Conservation (phyloP, 2,888 invertebrate genomes). For the Lasius fuliginosus region DNA sequence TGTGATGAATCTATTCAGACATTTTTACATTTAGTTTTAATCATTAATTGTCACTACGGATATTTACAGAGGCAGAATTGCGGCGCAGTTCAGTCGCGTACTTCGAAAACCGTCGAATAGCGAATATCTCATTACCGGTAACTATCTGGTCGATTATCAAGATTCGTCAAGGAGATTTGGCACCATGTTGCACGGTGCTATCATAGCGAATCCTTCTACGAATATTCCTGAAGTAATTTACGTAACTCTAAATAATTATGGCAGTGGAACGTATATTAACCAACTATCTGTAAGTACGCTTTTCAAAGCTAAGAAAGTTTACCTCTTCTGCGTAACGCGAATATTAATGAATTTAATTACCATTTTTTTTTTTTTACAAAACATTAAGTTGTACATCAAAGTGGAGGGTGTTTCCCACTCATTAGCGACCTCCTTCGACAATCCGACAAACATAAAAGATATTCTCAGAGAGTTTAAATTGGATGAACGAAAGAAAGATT, state of each 20-base stretch:
- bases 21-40: not conserved
- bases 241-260: constrained; percentile 88
- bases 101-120: constrained; percentile 88
- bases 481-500: constrained; percentile 85
- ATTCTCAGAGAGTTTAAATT: constrained; percentile 86
- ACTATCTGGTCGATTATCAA: constrained; percentile 91
- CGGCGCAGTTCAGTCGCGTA: constrained; percentile 90
- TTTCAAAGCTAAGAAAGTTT: constrained; percentile 11
- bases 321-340: not conserved
- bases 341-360: constrained; percentile 7
- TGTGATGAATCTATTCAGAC: not conserved
- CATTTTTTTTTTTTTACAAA: constrained; percentile 5
- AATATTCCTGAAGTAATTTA: constrained; percentile 90
- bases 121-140: constrained; percentile 90
- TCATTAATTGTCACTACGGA: not conserved
- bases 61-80: constrained; percentile 88
- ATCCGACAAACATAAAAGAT: constrained; percentile 87
- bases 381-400: constrained; percentile 89
- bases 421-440: constrained; percentile 86
- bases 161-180: constrained; percentile 89
- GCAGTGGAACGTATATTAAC: constrained; percentile 88
- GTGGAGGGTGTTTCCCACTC: constrained; percentile 87
- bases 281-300: constrained; percentile 88
- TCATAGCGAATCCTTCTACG: constrained; percentile 90
- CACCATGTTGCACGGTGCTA: constrained; percentile 88